Evolutionary conservation across 2,888 invertebrate species (phyloP), one percentile per base, ranked within the genome.

Genomic region (Caenorhabditis sp.): DNA sequence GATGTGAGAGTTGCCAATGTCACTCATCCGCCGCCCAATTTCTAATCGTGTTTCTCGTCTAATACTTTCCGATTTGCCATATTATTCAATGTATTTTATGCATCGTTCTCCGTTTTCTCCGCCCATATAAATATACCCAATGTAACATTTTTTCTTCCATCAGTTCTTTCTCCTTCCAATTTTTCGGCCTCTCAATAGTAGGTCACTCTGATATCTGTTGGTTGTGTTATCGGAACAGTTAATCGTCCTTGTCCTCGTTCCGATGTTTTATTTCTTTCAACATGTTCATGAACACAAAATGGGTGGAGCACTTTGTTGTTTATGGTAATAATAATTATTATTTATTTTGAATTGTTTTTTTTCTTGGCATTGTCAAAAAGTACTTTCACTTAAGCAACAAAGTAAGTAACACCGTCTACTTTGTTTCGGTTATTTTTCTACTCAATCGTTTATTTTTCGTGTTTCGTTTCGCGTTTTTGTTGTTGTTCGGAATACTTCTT

Each of bases 201-300:
- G 43, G 43, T 43, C 43, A 43, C 3, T 43, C 31, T 6, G 31
- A 43, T 43, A 6, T 43, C 43, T 6, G 5, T 43, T 5, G 43
- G 5, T 43, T 43, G 43, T 43, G 43, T 43, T 43, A 43, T 43
- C 43, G 43, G 43, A 43, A 43, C 43, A 43, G 43, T 43, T 43
- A 43, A 43, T 43, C 43, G 43, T 43, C 43, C 43, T 43, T 43
- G 43, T 43, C 43, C 43, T 43, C 43, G 43, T 43, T 43, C 43
- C 43, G 43, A 43, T 43, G 12, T 43, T 43, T 43, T 43, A 43
- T 43, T 43, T 43, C 43, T 43, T 43, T 43, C 17, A 43, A 17
- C 12, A 17, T 43, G 12, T 10, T 43, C 8, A 43, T 17, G 14
- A 43, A 43, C 43, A 43, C 43, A 17, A 43, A 17, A 43, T 6